Conservation (phyloP, 2,113 vertebrate genomes). For the Tetrax tetrax region DNA sequence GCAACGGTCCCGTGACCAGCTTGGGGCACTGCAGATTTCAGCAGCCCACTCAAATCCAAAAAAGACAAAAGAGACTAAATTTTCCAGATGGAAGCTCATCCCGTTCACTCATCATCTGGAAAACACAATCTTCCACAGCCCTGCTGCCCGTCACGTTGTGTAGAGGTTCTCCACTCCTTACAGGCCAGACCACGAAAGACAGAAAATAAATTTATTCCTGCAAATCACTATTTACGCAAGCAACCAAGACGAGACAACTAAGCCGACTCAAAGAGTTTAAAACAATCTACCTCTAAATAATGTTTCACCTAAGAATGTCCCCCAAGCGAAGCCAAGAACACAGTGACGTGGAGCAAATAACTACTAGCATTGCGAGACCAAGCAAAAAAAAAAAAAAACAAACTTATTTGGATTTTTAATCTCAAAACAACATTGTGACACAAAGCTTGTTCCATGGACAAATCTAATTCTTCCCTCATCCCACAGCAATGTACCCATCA, state of each 20-base stretch:
- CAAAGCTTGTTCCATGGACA: not conserved
- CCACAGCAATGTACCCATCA: not conserved
- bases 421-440: not conserved
- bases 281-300: not conserved
- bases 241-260: not conserved
- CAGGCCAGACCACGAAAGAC: not conserved
- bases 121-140: not conserved
- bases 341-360: not conserved
- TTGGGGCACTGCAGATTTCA: not conserved
- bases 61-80: not conserved
- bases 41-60: not conserved
- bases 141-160: not conserved
- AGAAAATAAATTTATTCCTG: not conserved
- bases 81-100: not conserved
- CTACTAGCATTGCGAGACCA: not conserved
- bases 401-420: not conserved
- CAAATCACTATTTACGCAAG: not conserved
- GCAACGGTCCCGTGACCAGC: not conserved
- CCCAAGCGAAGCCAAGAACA: not conserved
- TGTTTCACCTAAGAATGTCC: not conserved
- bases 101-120: not conserved
- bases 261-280: not conserved
- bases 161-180: not conserved
- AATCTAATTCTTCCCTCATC: rapidly evolving
- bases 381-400: too few species aligned